Base-by-base conservation (phyloP, 2,797 vertebrate genomes). In the Strix occidentalis region DNA sequence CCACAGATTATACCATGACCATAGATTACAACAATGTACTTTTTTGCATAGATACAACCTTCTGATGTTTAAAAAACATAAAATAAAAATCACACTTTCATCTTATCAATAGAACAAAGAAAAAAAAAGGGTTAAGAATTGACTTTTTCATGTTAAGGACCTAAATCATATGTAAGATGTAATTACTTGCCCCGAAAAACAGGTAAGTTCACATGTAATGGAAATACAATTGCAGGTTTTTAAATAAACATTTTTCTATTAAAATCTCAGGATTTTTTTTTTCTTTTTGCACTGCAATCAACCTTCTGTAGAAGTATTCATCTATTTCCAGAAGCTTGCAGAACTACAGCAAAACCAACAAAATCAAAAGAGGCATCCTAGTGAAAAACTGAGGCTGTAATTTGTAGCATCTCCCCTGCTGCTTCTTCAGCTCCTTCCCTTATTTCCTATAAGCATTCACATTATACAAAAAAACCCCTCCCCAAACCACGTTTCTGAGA, bases 401-500 rank as follows among this genome's bases (percentile, higher is more conserved):
- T 71, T 93, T 41, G 41, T 20, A 74, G 16, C 51, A 35, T 43
- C 5, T 39, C 4, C 2, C 25, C 5, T 20, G 6, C 18, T 46
- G 23, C 50, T 75, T 56, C 65, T 75, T 57, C 78, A 75, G n/a
- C 9, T 68, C 41, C 31, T 71, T 69, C 50, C n/a, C 56, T 80
- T 56, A 43, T 11, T 53, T 19, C 9, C 35, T 21, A 6, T 41
- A 82, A 45, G 8, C 48, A 87, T 24, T 9, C 13, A 51, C 17
- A 43, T 2, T 35, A 58, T 6, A 50, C 13, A 48, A 41, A 71
- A 45, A 66, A 14, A 46, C 7, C 6, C 17, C 14, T 83, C 28
- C 37, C 60, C 39, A 74, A 95, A 83, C 41, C 8, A 26, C 9
- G 14, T 77, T 89, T 96, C 65, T 71, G 81, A 61, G 26, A 78